Evolutionary conservation across 2,888 invertebrate genomes (phyloP).

Genomic region (Liopterus haemorrhoidalis): DNA sequence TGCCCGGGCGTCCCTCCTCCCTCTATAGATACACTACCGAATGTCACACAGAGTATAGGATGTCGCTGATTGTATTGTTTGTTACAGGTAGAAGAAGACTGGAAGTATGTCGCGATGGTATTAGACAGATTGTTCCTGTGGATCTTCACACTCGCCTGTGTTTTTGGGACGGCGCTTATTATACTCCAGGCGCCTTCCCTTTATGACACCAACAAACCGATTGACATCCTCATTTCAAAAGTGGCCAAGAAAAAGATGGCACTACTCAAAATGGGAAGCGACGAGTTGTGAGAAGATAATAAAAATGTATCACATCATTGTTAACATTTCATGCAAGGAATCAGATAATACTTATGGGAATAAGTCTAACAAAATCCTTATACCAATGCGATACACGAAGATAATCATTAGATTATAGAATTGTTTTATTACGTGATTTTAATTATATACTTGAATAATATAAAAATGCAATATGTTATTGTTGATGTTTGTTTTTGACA

Average conservation of each 20-base stretch:
- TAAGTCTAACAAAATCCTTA: constrained; percentile 16
- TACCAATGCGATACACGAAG: constrained; percentile 24
- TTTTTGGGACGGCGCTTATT: constrained; percentile 81
- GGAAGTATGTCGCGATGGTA: constrained; percentile 97
- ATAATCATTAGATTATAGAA: constrained; percentile 23
- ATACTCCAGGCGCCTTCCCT: constrained; percentile 87
- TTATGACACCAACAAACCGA: constrained; percentile 84
- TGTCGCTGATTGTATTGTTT: no score
- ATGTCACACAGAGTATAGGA: no score
- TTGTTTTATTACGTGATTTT: constrained; percentile 22
- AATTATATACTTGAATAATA: constrained; percentile 18
- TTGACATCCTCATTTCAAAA: constrained; percentile 85
- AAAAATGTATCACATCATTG: constrained; percentile 28
- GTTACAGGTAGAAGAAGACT: constrained; percentile 86
- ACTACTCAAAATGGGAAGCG: constrained; percentile 80
- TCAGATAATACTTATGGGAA: constrained; percentile 15
- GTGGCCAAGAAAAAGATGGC: constrained; percentile 86
- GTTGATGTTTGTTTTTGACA: constrained; percentile 22
- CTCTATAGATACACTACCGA: no score
- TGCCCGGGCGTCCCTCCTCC: no score
- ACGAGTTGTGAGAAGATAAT: constrained; percentile 39
- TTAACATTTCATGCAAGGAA: constrained; percentile 23
- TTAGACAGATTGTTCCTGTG: constrained; percentile 93
- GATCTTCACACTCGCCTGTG: constrained; percentile 90
- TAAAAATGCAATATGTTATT: constrained; percentile 23